Evolutionary conservation across 1,140 invertebrate genomes (phyloP).

Genomic region (Drosophila cardini): DNA sequence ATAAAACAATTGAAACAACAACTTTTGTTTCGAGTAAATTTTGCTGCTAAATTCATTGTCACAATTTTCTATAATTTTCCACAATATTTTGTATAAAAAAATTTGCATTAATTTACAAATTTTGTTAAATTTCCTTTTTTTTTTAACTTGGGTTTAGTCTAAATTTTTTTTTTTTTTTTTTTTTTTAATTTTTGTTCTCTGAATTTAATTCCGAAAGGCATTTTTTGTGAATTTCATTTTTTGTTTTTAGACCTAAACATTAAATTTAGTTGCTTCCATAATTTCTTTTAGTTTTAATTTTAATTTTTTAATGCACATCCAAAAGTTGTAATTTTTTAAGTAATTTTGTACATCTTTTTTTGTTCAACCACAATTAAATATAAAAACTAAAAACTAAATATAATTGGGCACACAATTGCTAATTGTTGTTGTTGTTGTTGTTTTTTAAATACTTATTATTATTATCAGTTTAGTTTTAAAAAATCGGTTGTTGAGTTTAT

Average conservation of each 20-base stretch:
- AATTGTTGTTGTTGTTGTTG: conserved; percentile 45
- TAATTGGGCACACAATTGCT: conserved; percentile 75
- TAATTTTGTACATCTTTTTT: conserved; percentile 53
- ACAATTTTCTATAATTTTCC: conserved; percentile 73
- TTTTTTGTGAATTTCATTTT: conserved; percentile 75
- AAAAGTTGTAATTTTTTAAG: conserved; percentile 54
- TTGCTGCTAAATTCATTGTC: conserved; percentile 58
- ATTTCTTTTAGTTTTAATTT: conserved; percentile 39
- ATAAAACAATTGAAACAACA: conserved; percentile 48
- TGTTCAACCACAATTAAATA: conserved; percentile 27
- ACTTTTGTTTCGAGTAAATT: conserved; percentile 67
- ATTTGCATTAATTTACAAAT: conserved; percentile 55
- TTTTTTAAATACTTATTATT: conserved; percentile 47
- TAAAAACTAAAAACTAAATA: conserved; percentile 52
- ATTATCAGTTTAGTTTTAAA: conserved; percentile 32
- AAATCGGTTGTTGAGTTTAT: conserved; percentile 37
- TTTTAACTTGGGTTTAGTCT: conserved; percentile 31
- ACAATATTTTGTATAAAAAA: conserved; percentile 69
- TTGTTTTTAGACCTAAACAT: conserved; percentile 72
- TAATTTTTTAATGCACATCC: conserved; percentile 52
- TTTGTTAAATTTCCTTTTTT: conserved; percentile 39
- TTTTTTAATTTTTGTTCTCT: conserved; percentile 64
- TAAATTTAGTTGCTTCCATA: conserved; percentile 79
- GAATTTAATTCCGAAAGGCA: conserved; percentile 85
- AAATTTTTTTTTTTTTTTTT: conserved; percentile 45